Conservation (phyloP, 1,140 invertebrate species). For the Orchestia grillus region DNA sequence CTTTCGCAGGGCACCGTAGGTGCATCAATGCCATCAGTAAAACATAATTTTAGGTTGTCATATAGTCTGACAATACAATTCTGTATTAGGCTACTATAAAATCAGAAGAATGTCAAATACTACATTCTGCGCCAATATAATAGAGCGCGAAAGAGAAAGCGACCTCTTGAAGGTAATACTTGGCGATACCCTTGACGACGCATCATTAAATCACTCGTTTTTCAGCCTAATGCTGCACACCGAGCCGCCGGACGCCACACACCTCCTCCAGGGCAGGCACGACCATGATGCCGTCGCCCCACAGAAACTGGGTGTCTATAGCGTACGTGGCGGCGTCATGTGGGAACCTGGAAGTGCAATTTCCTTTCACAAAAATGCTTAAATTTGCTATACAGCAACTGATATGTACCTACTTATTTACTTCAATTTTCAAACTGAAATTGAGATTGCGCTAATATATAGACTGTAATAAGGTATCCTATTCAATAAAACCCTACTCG, state of each 20-base stretch:
- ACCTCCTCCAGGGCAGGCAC: constrained; percentile 80
- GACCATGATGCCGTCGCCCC: constrained; percentile 83
- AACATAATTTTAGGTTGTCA: no score
- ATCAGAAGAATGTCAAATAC: no score
- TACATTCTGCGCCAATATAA: no score
- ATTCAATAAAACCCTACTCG: background rate
- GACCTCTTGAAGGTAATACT: no score
- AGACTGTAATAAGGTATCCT: background rate
- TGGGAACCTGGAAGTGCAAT: constrained; percentile 76
- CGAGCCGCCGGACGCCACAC: background rate
- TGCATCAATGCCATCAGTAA: no score
- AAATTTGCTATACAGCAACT: background rate
- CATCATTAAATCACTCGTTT: background rate
- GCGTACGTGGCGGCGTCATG: constrained; percentile 78
- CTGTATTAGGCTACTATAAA: no score
- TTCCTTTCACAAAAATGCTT: background rate
- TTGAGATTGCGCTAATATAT: background rate
- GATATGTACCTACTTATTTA: background rate
- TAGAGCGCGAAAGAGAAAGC: no score
- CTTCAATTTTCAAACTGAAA: background rate
- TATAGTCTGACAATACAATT: no score
- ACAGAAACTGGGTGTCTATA: constrained; percentile 86
- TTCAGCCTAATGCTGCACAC: background rate
- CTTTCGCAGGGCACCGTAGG: no score
- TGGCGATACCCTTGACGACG: no score